A percentile compares a stretch with the other conserved stretches of the same genome.
Conservation (phyloP, 37 sponge, comb jelly and placozoan genomes). For the Diacarnus erythraeanus region DNA sequence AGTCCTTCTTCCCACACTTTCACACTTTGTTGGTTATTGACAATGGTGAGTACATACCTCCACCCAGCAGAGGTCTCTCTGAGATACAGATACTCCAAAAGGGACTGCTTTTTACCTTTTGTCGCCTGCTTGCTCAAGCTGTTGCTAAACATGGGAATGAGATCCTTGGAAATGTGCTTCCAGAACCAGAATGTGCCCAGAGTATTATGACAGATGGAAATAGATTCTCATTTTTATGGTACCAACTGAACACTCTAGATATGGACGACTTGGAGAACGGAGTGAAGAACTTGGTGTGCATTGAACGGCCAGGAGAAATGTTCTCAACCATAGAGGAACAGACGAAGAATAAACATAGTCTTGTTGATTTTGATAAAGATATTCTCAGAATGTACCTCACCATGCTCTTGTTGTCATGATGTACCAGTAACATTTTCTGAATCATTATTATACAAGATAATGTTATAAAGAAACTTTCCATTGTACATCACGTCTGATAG, state of each 20-base stretch:
- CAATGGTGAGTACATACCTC: slow-evolving; percentile 23
- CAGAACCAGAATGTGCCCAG: slow-evolving; percentile 68
- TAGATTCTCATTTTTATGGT: slow-evolving; percentile 71
- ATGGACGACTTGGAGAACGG: slow-evolving; percentile 25
- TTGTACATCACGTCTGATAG: too few species aligned
- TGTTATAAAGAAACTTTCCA: neutral
- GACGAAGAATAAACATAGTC: neutral
- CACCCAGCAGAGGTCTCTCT: slow-evolving; percentile 15
- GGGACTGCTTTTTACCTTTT: slow-evolving; percentile 36
- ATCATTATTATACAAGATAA: neutral
- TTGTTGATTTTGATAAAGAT: slow-evolving; percentile 42
- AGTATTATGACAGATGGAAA: slow-evolving; percentile 73
- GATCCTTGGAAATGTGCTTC: slow-evolving; percentile 31
- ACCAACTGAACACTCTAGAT: slow-evolving; percentile 75
- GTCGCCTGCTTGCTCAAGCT: slow-evolving; percentile 43
- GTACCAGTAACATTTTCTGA: too few species aligned
- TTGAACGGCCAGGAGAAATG: slow-evolving; percentile 35
- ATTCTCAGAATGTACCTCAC: slow-evolving; percentile 33
- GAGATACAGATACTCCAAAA: slow-evolving; percentile 63
- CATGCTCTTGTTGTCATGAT: slow-evolving; percentile 19
- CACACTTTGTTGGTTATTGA: slow-evolving; percentile 61
- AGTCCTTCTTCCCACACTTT: slow-evolving; percentile 37
- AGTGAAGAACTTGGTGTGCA: slow-evolving; percentile 57
- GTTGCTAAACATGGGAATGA: slow-evolving; percentile 25
- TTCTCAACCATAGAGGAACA: slow-evolving; percentile 25